phyloP scores from a whole-genome alignment of 2,113 vertebrate genomes.

The Macroglossus sobrinus region DNA sequence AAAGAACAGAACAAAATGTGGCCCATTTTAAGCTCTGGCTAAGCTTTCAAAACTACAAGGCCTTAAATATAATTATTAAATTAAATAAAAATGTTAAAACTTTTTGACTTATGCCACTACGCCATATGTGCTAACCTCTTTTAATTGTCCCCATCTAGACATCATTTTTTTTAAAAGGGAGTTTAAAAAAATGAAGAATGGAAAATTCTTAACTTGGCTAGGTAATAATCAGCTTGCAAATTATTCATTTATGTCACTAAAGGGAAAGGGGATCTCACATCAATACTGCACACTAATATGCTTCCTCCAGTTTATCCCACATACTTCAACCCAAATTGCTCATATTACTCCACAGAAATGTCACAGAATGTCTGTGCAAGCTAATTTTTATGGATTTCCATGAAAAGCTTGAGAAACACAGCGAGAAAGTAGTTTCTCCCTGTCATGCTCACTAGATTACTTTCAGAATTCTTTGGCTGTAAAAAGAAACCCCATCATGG shows the following conservation, averaged over 20 bases:
- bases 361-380: neutral
- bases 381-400: constrained; percentile 19
- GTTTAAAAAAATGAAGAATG: neutral
- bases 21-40: constrained; percentile 12
- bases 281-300: neutral
- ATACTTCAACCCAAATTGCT: constrained; percentile 18
- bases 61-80: constrained; percentile 47
- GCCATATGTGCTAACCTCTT: constrained; percentile 30
- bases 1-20: constrained; percentile 21
- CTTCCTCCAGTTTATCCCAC: neutral
- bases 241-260: constrained; percentile 33
- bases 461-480: neutral
- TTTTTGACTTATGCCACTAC: neutral
- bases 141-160: constrained; percentile 38
- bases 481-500: neutral
- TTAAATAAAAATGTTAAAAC: constrained; percentile 50
- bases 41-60: constrained; percentile 11
- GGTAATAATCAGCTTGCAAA: constrained; percentile 43
- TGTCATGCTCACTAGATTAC: neutral
- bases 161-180: neutral
- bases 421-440: neutral
- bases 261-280: neutral
- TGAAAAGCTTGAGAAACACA: neutral
- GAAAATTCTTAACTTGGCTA: constrained; percentile 28
- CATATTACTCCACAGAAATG: constrained; percentile 43